These are phyloP conservation scores for Calyptommatus sinebrachiatus DNA, from an alignment of 2,113 vertebrate species.

Conservation along the genomic window DNA sequence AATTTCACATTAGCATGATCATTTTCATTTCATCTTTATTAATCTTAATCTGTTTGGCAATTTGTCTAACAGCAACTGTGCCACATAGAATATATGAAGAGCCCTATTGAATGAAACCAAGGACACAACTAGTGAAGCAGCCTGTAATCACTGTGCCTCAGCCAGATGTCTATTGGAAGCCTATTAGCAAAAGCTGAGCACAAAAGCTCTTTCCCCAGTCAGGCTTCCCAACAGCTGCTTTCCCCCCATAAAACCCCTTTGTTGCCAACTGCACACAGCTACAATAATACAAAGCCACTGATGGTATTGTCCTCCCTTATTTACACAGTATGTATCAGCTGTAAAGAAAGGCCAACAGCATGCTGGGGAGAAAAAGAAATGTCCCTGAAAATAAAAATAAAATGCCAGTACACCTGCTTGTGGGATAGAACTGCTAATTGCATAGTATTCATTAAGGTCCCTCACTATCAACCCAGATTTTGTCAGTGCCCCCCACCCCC, in stretches of 20 bases:
- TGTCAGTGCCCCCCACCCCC: no score
- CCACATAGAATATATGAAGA: background rate
- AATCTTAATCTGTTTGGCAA: conserved; percentile 21
- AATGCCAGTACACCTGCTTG: no score
- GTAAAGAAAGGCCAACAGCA: no score
- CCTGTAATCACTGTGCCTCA: background rate
- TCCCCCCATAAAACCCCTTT: no score
- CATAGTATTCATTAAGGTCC: no score
- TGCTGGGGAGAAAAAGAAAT: no score
- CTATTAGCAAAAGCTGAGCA: background rate
- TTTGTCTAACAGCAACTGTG: conserved; percentile 9
- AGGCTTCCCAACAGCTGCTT: no score
- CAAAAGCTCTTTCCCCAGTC: background rate
- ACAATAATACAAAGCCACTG: background rate
- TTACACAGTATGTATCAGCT: no score
- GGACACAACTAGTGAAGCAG: background rate
- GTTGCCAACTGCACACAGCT: no score
- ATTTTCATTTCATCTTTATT: conserved; percentile 26
- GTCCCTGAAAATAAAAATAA: no score
- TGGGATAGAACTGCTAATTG: no score
- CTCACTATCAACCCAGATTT: no score
- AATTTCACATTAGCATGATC: conserved; percentile 28
- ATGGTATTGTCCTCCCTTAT: background rate
- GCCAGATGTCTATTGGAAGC: background rate
- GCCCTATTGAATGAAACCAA: background rate